Evolutionary conservation across 2,888 invertebrate species (phyloP).

Genomic region (Tachystola acroxantha): DNA sequence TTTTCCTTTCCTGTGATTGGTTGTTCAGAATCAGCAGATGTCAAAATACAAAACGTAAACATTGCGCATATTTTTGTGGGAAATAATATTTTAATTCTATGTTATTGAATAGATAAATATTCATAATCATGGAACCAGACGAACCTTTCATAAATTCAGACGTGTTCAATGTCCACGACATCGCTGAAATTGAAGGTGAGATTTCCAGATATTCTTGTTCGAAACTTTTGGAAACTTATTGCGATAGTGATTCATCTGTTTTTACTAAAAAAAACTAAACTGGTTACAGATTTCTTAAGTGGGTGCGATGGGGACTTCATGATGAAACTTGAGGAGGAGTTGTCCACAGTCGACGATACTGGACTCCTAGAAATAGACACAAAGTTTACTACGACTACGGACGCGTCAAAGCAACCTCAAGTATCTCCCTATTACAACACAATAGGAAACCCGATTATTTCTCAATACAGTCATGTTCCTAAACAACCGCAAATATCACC

Average conservation of each 20-base stretch:
- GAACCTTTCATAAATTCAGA: conserved; percentile 67
- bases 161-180: conserved; percentile 82
- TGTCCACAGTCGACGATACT: conserved; percentile 51
- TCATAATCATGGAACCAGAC: conserved; percentile 49
- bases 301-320: conserved; percentile 83
- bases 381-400: conserved; percentile 37
- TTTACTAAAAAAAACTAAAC: no score
- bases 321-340: conserved; percentile 67
- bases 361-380: conserved; percentile 50
- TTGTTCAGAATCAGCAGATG: conserved; percentile 39
- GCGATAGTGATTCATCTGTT: no score
- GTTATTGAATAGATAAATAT: conserved; percentile 2
- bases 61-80: conserved; percentile 15
- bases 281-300: conserved; percentile 79
- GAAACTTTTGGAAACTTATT: no score
- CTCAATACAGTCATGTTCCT: conserved; percentile 50
- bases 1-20: conserved; percentile 75
- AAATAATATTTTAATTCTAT: not conserved
- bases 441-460: conserved; percentile 58
- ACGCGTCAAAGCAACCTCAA: conserved; percentile 39
- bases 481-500: conserved; percentile 31
- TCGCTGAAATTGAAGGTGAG: conserved; percentile 84
- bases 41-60: conserved; percentile 54
- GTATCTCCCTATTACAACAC: conserved; percentile 46
- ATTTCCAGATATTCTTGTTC: not conserved